Conservation (phyloP, 2,797 vertebrate genomes). For the Aselliscus stoliczkanus region DNA sequence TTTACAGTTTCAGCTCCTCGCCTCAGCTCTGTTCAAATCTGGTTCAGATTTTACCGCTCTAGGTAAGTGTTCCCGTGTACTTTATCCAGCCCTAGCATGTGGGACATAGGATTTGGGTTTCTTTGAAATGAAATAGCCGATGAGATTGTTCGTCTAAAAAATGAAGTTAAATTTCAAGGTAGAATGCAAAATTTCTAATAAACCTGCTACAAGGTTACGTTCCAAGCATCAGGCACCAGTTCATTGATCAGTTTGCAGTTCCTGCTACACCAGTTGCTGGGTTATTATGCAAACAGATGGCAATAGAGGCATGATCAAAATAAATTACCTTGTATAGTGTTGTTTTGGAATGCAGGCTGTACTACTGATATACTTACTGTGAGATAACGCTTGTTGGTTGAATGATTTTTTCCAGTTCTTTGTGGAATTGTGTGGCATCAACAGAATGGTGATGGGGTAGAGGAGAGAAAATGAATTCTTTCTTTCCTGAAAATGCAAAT, state of each 20-base stretch:
- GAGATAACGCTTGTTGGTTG: conserved; percentile 56
- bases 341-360: conserved; percentile 68
- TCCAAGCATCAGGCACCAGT: conserved; percentile 48
- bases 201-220: conserved; percentile 25
- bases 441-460: not conserved
- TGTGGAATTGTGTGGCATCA: conserved; percentile 51
- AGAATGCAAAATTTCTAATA: conserved; percentile 47
- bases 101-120: conserved; percentile 8
- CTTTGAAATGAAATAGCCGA: not conserved
- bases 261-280: conserved; percentile 42
- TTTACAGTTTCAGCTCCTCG: conserved; percentile 95
- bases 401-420: conserved; percentile 65
- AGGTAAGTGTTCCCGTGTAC: conserved; percentile 85
- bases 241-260: conserved; percentile 42
- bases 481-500: not conserved
- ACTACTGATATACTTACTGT: conserved; percentile 57
- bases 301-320: conserved; percentile 68
- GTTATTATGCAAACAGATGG: conserved; percentile 24
- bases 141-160: not conserved
- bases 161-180: conserved; percentile 18
- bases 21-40: conserved; percentile 97
- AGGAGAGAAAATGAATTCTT: not conserved
- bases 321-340: conserved; percentile 60
- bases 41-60: conserved; percentile 96
- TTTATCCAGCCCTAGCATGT: not conserved